Evolutionary conservation across 2,888 invertebrate genomes (phyloP).

Genomic region (Andrena bucephala): DNA sequence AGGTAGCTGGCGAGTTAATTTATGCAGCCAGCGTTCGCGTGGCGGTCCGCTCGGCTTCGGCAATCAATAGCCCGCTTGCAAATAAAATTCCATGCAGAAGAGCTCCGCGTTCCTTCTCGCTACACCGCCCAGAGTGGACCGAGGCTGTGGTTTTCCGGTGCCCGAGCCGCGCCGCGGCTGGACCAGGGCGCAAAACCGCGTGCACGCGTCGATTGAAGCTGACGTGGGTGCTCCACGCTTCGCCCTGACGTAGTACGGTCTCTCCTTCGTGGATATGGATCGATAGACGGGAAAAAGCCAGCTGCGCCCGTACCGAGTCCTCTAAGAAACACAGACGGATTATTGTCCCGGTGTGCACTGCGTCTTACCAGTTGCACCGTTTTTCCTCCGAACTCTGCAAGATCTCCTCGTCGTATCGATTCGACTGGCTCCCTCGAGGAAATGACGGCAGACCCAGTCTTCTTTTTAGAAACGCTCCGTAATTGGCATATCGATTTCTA

Average conservation of each 20-base stretch:
- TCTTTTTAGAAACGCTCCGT: not conserved
- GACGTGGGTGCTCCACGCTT: slow-evolving; percentile 41
- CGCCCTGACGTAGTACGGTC: slow-evolving; percentile 32
- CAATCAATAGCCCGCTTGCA: slow-evolving; percentile 29
- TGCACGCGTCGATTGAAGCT: slow-evolving; percentile 48
- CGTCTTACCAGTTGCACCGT: slow-evolving; percentile 1
- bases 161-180: not conserved
- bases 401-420: not conserved
- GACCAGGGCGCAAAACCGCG: not conserved
- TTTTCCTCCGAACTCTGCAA: not conserved
- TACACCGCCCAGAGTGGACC: slow-evolving; percentile 10
- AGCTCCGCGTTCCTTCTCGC: slow-evolving; percentile 24
- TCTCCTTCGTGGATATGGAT: slow-evolving; percentile 27
- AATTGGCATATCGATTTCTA: slow-evolving; percentile 43
- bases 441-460: not conserved
- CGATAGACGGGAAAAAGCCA: slow-evolving; percentile 52
- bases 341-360: slow-evolving; percentile 12
- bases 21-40: not conserved
- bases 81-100: slow-evolving; percentile 32
- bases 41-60: slow-evolving; percentile 3
- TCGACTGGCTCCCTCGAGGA: not conserved
- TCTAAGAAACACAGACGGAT: slow-evolving; percentile 19
- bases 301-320: slow-evolving; percentile 7
- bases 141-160: slow-evolving; percentile 20
- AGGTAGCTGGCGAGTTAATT: slow-evolving; percentile 7